Evolutionary conservation across 2,888 invertebrate species (phyloP).

Genomic region (Harpalus rubripes): DNA sequence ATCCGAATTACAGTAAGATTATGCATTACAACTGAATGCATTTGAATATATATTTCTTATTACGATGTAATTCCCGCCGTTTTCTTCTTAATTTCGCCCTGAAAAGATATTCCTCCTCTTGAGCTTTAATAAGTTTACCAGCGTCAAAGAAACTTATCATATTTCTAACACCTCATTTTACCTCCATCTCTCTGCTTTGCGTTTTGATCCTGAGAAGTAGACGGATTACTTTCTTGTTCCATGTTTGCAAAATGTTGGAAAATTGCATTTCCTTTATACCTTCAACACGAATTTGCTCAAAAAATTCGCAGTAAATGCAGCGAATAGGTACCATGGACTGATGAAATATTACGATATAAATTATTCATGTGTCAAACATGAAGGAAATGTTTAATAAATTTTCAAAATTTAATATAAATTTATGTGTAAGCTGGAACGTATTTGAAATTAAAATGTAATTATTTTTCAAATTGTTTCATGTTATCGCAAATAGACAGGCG

Average conservation of each 20-base stretch:
- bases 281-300: constrained; percentile 7
- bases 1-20: background rate
- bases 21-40: background rate
- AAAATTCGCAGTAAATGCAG: constrained; percentile 1
- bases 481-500: background rate
- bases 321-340: background rate
- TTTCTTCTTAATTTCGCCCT: constrained; percentile 2
- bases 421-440: background rate
- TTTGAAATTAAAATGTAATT: constrained; percentile 7
- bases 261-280: constrained; percentile 25
- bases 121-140: constrained; percentile 36
- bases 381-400: background rate
- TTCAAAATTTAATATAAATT: constrained; percentile 1
- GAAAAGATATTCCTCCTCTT: constrained; percentile 31
- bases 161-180: constrained; percentile 43
- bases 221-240: constrained; percentile 34
- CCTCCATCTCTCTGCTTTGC: background rate
- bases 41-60: constrained; percentile 27
- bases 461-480: background rate
- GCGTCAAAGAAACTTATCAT: constrained; percentile 31
- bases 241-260: constrained; percentile 42
- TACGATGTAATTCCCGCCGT: constrained; percentile 10
- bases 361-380: background rate
- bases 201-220: background rate
- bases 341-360: constrained; percentile 3